These are phyloP conservation scores for Pogonomyrmex californicus DNA, from an alignment of 1,140 invertebrate genomes.

Conservation along the genomic window DNA sequence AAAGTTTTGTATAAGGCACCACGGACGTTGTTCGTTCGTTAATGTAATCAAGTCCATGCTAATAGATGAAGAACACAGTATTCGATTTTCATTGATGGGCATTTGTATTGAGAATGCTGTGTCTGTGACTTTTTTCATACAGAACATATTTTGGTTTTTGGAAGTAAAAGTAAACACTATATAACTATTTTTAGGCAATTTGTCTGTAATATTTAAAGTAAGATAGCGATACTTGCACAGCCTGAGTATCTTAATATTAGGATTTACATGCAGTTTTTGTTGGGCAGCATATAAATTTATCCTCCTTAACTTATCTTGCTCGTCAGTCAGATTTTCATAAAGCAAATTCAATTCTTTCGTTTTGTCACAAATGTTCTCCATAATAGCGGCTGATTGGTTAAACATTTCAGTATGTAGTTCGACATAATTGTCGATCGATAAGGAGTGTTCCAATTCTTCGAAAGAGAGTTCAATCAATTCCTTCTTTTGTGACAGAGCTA, in stretches of 20 bases:
- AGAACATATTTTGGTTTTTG: constrained; percentile 69
- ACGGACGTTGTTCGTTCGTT: constrained; percentile 71
- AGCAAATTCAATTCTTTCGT: constrained; percentile 65
- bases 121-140: constrained; percentile 76
- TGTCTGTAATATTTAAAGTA: constrained; percentile 72
- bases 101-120: constrained; percentile 75
- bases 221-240: constrained; percentile 71
- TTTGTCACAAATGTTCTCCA: constrained; percentile 78
- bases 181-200: constrained; percentile 75
- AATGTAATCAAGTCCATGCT: constrained; percentile 79
- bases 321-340: constrained; percentile 62
- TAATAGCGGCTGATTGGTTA: constrained; percentile 66
- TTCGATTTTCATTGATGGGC: constrained; percentile 64
- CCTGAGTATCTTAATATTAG: constrained; percentile 73
- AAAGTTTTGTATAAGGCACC: constrained; percentile 82
- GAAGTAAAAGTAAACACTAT: constrained; percentile 73
- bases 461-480: constrained; percentile 68
- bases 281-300: constrained; percentile 82
- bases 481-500: constrained; percentile 65
- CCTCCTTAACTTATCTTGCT: constrained; percentile 75
- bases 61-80: constrained; percentile 55
- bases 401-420: constrained; percentile 77
- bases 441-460: constrained; percentile 59
- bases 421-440: constrained; percentile 18
- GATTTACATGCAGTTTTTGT: constrained; percentile 65